These are phyloP conservation scores for Ovis aries DNA, from an alignment of 2,113 vertebrate species.

Conservation along the genomic window ARS-UI_Ramb_v3.0 NC_056069.1:42741501-42742000, in stretches of 20 bases:
- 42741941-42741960: conserved; percentile 21
- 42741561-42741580: neutral
- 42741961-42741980: neutral
- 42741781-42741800: conserved; percentile 34
- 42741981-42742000: conserved; percentile 44
- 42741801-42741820: conserved; percentile 51
- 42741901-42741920: conserved; percentile 30
- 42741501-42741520: neutral
- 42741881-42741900: conserved; percentile 1
- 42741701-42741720: conserved; percentile 26
- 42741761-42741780: conserved; percentile 23
- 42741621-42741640: neutral
- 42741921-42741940: conserved; percentile 26
- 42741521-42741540: neutral
- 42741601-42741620: neutral
- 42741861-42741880: conserved; percentile 63
- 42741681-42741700: conserved; percentile 6
- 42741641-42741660: neutral
- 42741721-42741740: conserved; percentile 6
- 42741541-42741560: neutral
- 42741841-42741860: conserved; percentile 41
- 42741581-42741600: neutral
- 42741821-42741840: conserved; percentile 57
- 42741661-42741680: conserved; percentile 21
- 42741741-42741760: conserved; percentile 39